Conservation (phyloP, 2,113 vertebrate genomes). For the Cavia porcellus region DNA sequence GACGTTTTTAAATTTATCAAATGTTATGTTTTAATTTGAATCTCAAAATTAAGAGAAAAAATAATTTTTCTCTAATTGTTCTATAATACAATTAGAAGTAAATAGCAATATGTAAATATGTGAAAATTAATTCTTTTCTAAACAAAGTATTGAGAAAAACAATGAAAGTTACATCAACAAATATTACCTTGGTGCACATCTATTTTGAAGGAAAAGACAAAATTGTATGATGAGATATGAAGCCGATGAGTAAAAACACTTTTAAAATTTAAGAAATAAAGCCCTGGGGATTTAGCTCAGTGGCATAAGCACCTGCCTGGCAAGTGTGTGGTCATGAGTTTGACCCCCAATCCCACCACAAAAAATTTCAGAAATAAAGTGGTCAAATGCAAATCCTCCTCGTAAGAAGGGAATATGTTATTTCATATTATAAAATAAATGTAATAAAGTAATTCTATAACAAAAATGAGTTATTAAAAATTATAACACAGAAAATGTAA, state of each 20-base stretch:
- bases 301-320: no score
- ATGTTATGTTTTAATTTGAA: background rate
- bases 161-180: background rate
- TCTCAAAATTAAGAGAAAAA: background rate
- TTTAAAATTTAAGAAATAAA: background rate
- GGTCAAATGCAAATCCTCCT: background rate
- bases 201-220: background rate
- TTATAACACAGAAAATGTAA: background rate
- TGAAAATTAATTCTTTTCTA: background rate
- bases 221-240: background rate
- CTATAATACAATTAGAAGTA: background rate
- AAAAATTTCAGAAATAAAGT: background rate
- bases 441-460: background rate
- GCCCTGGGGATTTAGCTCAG: no score
- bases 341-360: no score
- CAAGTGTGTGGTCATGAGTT: no score
- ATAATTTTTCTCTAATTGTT: background rate
- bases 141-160: background rate
- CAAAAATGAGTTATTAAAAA: background rate
- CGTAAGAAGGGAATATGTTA: background rate
- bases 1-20: background rate
- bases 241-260: background rate
- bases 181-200: background rate
- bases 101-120: background rate
- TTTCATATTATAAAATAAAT: background rate